Percentiles rank a stretch among this genome's conserved stretches.
These are phyloP conservation scores for Boleophthalmus pectinirostris DNA, from an alignment of 2,113 vertebrate genomes.

Conservation along the genomic window DNA sequence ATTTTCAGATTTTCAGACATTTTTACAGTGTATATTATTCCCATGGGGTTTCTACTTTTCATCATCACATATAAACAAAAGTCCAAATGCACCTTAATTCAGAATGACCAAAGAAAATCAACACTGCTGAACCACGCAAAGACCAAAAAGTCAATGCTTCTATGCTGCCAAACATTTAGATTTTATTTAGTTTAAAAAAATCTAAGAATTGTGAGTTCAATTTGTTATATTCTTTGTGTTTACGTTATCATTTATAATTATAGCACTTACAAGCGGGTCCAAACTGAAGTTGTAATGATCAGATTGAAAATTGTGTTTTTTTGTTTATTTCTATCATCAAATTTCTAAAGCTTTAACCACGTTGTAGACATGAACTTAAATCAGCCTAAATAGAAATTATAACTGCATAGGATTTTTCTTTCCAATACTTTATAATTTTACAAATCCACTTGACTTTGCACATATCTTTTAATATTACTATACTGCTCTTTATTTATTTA, in stretches of 20 bases:
- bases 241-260: background rate
- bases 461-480: background rate
- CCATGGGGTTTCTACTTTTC: conserved; percentile 6
- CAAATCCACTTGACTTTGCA: background rate
- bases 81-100: conserved; percentile 66
- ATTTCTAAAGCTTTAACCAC: no score
- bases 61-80: conserved; percentile 21
- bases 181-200: background rate
- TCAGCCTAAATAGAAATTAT: background rate
- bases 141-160: conserved; percentile 41
- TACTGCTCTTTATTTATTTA: background rate
- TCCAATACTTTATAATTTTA: no score
- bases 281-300: background rate
- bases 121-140: conserved; percentile 38
- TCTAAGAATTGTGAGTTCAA: conserved; percentile 12
- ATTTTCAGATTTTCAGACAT: background rate
- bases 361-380: no score
- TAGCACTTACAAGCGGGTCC: background rate
- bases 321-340: no score
- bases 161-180: conserved; percentile 47
- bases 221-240: conserved; percentile 27
- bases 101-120: conserved; percentile 67
- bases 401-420: no score
- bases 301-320: no score
- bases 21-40: background rate